Conservation (phyloP, 2,113 vertebrate genomes). For the Thryonomys swinderianus region DNA sequence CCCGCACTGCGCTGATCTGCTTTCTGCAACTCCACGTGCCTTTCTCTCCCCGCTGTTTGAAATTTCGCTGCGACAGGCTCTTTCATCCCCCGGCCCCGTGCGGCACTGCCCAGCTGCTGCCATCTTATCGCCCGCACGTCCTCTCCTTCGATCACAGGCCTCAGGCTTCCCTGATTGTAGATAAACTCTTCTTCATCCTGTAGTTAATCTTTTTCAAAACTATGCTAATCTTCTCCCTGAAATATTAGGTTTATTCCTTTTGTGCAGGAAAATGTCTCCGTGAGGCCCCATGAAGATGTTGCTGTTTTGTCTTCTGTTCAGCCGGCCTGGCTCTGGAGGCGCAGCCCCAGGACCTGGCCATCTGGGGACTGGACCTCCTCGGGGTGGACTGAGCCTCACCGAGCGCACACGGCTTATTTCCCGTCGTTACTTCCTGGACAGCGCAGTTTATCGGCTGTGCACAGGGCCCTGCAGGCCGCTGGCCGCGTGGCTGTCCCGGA, state of each 20-base stretch:
- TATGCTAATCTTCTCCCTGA: neutral
- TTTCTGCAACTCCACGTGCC: neutral
- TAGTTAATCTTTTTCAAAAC: neutral
- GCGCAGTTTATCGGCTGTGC: neutral
- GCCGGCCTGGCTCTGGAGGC: neutral
- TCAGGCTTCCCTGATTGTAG: neutral
- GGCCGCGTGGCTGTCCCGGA: accelerated
- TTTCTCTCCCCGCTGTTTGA: neutral
- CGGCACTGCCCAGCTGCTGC: neutral
- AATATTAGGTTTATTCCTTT: neutral
- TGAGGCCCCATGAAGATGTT: neutral
- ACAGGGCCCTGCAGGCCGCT: accelerated
- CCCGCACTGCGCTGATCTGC: accelerated
- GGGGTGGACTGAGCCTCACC: neutral
- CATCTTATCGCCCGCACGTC: neutral
- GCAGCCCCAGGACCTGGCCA: neutral
- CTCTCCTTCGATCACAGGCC: neutral
- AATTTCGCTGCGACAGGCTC: accelerated
- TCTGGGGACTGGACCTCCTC: neutral
- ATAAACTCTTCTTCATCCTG: neutral
- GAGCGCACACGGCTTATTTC: neutral
- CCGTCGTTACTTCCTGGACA: neutral
- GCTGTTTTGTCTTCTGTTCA: neutral
- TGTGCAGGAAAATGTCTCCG: neutral
- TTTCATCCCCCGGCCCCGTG: neutral